These are phyloP conservation scores for Drosophila saltans DNA, from an alignment of 1,140 invertebrate species.

Conservation along the genomic window DNA sequence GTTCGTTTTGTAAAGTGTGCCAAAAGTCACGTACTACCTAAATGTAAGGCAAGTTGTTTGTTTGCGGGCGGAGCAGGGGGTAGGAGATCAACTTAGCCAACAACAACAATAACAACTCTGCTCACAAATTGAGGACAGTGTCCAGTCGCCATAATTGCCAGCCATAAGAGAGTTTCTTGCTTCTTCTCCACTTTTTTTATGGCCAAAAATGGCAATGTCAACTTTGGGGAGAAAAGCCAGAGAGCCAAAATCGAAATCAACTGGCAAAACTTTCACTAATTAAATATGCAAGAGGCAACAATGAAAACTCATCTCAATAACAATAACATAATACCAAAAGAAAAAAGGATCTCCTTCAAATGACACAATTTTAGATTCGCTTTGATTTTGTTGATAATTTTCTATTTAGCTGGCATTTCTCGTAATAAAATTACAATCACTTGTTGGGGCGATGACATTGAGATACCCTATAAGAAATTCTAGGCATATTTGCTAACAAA, in stretches of 20 bases:
- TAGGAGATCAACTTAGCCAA: conserved; percentile 14
- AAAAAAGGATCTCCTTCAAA: conserved; percentile 1
- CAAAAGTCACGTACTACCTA: conserved; percentile 66
- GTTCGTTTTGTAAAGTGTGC: conserved; percentile 48
- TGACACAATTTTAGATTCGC: conserved; percentile 1
- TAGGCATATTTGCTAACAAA: neutral
- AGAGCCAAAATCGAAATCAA: conserved; percentile 30
- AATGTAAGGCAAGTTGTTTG: conserved; percentile 43
- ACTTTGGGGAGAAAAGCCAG: conserved; percentile 13
- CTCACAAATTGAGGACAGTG: conserved; percentile 25
- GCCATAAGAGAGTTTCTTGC: conserved; percentile 10
- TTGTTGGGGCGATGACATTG: conserved; percentile 1
- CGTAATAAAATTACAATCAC: conserved; percentile 8
- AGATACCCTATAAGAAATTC: neutral
- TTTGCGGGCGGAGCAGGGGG: neutral
- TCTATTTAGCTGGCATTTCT: neutral
- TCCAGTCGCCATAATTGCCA: conserved; percentile 40
- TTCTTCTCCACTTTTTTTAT: neutral
- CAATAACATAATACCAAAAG: neutral
- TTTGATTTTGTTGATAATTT: conserved; percentile 9
- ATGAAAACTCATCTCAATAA: conserved; percentile 1
- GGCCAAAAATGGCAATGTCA: conserved; percentile 50
- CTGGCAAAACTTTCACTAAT: conserved; percentile 47
- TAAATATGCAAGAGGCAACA: conserved; percentile 14
- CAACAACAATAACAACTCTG: neutral